Base-by-base conservation (phyloP, 2,888 invertebrate genomes). In the Ypsolopha scabrella region DNA sequence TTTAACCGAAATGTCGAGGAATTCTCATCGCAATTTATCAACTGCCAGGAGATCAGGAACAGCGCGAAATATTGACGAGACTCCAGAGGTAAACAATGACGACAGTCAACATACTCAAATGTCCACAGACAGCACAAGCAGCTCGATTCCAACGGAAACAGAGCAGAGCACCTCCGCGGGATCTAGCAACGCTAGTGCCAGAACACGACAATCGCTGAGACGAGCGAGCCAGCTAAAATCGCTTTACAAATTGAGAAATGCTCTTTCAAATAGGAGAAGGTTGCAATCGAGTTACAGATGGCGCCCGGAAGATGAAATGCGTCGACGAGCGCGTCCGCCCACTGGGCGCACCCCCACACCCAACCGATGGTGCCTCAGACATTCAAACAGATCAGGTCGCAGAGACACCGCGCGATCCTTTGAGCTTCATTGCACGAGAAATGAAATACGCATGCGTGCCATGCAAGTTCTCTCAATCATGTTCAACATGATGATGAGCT, bases 401-500 rank as follows among this genome's bases (percentile, higher is more conserved):
- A 62, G 78, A 51, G 77, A 80, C 45, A 67, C 74, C 39, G 70
- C 69, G 1, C 72, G 81, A 48, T 70, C 75, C 1, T 66, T 83
- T 50, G 83, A 83, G 65, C 74, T 83, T 36, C 79, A 76, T 57
- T 76, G 80, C 14, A 86, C 83, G 6, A 70, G 83, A 51, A 81
- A 83, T 59, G 81, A 81, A 60, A 80, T 87, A 54, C 77, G 86
- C n/a, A 79, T 83, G 76, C 69, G 86, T 51, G 87, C 86, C 11
- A 83, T 82, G 80, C 81, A 82, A 62, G 81, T 87, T 1, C 61
- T 87, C 14, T 82, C 86, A n/a, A 76, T 82, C 4, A 83, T 87
- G 82, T 87, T 87, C 57, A 82, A 85, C 57, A 82, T 85, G 74
- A 87, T 87, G 87, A 86, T 87, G 85, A 79, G 80, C 76, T 87